Evolutionary conservation across 2,797 vertebrate genomes (phyloP), one percentile per base, ranked within the genome.

Genomic region (Sebastes iracundus): DNA sequence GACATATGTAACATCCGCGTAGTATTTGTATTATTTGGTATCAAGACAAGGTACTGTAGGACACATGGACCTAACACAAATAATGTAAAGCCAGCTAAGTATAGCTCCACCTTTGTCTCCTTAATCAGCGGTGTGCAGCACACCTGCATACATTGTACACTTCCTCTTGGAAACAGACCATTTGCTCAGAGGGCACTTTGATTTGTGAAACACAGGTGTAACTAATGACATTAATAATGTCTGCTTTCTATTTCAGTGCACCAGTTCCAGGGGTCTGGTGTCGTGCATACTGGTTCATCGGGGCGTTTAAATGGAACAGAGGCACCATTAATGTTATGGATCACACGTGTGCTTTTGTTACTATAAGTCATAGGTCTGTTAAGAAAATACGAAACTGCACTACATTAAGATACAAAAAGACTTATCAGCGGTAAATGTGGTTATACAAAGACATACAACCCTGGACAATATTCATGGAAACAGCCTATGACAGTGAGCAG

Each of bases 321-420:
- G 73, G 69, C 28, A 20, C 25, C 64, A 79, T 70, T 74, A 58
- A 59, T 20, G 10, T 67, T 58, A 74, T 71, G 35, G 60, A 74
- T 80, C 61, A 59, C 71, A 73, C 3, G 1, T 33, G 75, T 4
- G 27, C 35, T 70, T 35, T 52, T 32, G 70, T 70, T 75, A 0
- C 20, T 23, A 28, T 2, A 42, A 75, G 53, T 69, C 38, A 55
- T 25, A 52, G 33, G 59, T 66, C n/a, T 28, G 22, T 60, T 65
- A 6, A 22, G 27, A 69, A 60, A 49, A 5, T 30, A 11, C 1
- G n/a, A 25, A 28, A 38, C 1, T n/a, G 28, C 16, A 67, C 14
- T n/a, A 42, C 5, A 49, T 20, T n/a, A 58, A 63, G 28, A 27
- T 11, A 25, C 12, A 58, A 53, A 65, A 58, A 55, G n/a, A 12